A percentile compares a stretch with the other conserved stretches of the same genome.
These are phyloP conservation scores for Ganaspis sp. DNA, from an alignment of 1,140 invertebrate species.

Conservation along the genomic window DNA sequence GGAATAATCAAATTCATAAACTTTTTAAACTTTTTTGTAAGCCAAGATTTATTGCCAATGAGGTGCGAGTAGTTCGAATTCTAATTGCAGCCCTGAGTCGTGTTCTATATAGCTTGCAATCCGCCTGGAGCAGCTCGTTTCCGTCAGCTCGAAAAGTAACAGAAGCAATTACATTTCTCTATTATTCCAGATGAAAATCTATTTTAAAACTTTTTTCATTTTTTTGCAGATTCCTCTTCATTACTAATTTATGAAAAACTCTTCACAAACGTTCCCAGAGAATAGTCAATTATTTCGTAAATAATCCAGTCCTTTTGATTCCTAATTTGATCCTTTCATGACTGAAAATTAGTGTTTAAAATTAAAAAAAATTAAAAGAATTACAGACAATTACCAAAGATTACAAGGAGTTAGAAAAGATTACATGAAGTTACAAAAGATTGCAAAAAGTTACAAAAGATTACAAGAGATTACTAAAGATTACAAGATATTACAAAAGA, in stretches of 20 bases:
- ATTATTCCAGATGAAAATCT: background rate
- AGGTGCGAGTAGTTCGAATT: background rate
- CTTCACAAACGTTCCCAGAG: background rate
- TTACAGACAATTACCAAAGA: too few species aligned
- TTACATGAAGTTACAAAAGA: too few species aligned
- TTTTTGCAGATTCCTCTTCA: background rate
- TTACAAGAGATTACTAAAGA: too few species aligned
- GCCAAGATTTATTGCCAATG: background rate
- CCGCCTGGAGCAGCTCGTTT: conserved; percentile 11
- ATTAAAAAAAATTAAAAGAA: too few species aligned
- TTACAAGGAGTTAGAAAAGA: too few species aligned
- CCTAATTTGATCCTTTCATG: too few species aligned
- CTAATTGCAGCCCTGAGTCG: conserved; percentile 9
- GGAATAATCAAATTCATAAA: background rate
- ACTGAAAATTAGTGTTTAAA: too few species aligned
- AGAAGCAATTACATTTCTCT: background rate
- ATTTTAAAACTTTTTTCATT: background rate
- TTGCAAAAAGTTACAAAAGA: too few species aligned
- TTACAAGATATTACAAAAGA: too few species aligned
- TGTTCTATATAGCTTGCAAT: conserved; percentile 1
- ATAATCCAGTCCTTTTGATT: too few species aligned
- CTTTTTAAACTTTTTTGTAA: background rate
- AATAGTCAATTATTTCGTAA: too few species aligned
- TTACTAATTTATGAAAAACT: background rate
- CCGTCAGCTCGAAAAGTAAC: background rate